Evolutionary conservation across 2,888 invertebrate species (phyloP), one percentile per base, ranked within the genome.

Genomic region (Eupeodes latifasciatus): DNA sequence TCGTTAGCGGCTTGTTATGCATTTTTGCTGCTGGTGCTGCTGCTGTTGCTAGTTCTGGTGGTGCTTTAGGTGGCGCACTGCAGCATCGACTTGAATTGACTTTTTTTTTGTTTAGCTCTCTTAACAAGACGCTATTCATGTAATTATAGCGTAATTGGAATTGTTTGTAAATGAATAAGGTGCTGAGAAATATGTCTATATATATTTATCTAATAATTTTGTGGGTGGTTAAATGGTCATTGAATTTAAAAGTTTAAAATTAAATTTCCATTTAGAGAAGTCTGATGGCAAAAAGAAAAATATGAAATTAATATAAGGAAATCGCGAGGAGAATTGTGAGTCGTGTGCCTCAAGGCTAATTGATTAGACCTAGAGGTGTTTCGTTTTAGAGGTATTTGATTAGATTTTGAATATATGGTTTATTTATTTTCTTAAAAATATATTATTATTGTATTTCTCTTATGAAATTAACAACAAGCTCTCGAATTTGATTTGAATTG

Each of bases 161-260:
- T 87, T 77, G 78, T 81, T 86, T 77, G 59, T 40, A 51, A 77
- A 81, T 81, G 57, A 53, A 76, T 81, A 77, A 81, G 69, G 80
- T 79, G 69, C 78, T 79, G 74, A 44, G 74, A 78, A 61, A 51
- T 16, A 36, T 51, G 5, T 5, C 12, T 27, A 27, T 27, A 27
- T 27, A 14, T n/a, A 51, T 57, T 44, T 11, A 34, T 47, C 66
- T 79, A 71, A 75, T 57, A 66, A 77, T 83, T 76, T 51, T 80
- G 83, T 87, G 83, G 87, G 87, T 76, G 87, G 83, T 83, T 87
- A 83, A 87, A 87, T 87, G 83, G 87, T 74, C 87, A 83, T 80
- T 87, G 83, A 83, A 72, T 80, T 82, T 59, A 19, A 44, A 80
- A 86, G 75, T 78, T 86, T 59, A 71, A 27, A 87, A 81, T 87